phyloP scores from a whole-genome alignment of 2,797 vertebrate species.

The Phylloscopus collybita region DNA sequence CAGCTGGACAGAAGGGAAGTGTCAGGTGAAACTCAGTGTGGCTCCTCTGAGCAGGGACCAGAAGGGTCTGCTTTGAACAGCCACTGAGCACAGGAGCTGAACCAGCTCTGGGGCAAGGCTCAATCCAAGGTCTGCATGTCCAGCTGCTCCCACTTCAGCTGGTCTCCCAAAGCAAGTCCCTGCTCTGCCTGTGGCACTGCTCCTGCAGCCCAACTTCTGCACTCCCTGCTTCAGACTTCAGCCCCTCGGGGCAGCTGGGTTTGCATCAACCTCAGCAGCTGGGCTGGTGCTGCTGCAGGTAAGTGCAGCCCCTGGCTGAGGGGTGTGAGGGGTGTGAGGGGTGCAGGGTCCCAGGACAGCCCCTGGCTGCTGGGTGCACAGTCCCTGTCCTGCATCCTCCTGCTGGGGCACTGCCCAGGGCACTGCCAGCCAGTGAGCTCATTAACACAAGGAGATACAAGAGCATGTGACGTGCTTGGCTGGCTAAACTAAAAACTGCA shows the following conservation, averaged over 20 bases:
- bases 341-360: neutral
- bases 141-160: neutral
- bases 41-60: neutral
- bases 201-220: neutral
- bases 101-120: neutral
- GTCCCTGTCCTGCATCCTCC: neutral
- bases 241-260: neutral
- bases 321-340: neutral
- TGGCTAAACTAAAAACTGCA: neutral
- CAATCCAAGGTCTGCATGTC: neutral
- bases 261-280: neutral
- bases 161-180: neutral
- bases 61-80: neutral
- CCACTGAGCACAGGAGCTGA: neutral
- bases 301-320: neutral
- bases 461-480: neutral
- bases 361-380: neutral
- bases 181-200: neutral
- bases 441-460: no score
- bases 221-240: neutral
- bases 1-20: accelerated
- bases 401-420: neutral
- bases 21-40: neutral
- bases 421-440: neutral
- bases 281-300: neutral